These are phyloP conservation scores for Calephelis nemesis DNA, from an alignment of 1,140 invertebrate genomes.

Conservation along the genomic window DNA sequence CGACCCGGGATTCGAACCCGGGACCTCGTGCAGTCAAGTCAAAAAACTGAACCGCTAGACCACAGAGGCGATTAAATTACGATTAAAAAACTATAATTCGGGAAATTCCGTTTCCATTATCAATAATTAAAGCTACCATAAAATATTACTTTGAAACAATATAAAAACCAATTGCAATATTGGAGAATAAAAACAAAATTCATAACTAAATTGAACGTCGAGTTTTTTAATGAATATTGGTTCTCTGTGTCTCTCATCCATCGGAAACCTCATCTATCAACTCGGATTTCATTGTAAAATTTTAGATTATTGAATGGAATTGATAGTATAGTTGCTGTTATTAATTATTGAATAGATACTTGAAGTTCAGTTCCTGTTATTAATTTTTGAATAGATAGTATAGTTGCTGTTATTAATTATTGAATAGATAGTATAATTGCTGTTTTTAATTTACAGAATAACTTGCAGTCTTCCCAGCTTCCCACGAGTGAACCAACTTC, in stretches of 20 bases:
- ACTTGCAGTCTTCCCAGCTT: not conserved
- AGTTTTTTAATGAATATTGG: slow-evolving; percentile 32
- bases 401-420: not conserved
- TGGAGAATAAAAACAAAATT: not conserved
- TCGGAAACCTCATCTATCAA: slow-evolving; percentile 29
- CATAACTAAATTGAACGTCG: not conserved
- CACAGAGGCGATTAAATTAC: too few species aligned
- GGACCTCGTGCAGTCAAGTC: too few species aligned
- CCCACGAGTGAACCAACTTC: too few species aligned
- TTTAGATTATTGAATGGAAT: not conserved
- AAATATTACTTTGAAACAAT: too few species aligned
- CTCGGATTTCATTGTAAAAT: slow-evolving; percentile 20
- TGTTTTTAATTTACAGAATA: not conserved
- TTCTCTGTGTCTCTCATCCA: slow-evolving; percentile 27
- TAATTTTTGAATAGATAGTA: not conserved
- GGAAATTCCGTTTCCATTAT: too few species aligned
- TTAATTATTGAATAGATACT: not conserved
- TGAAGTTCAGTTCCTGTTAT: not conserved
- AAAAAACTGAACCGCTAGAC: too few species aligned
- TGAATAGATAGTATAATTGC: not conserved
- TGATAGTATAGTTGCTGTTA: not conserved
- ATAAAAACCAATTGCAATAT: not conserved
- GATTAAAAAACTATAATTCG: too few species aligned
- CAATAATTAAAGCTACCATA: too few species aligned
- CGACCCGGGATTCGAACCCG: too few species aligned